Evolutionary conservation across 2,888 invertebrate genomes (phyloP), one percentile per base, ranked within the genome.

Genomic region (Phrixothrix hirtus): DNA sequence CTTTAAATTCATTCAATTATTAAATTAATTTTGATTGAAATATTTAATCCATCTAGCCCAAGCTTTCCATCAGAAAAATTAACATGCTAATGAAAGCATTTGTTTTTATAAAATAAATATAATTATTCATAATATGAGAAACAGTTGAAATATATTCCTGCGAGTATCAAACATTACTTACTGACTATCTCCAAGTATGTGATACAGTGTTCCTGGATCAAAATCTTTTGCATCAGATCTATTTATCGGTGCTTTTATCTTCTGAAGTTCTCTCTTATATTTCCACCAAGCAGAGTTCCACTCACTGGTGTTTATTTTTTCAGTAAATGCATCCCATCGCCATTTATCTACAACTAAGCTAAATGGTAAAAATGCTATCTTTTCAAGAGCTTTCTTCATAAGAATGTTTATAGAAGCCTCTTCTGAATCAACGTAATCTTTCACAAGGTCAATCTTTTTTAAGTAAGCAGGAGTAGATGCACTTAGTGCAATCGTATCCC

Each of bases 401-500:
- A 81, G 65, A 39, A 74, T 72, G 59, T 81, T 81, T 29, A 80
- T 71, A 1, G 70, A 71, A 0, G 74, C 72, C 61, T 81, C 75
- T 0, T 57, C 44, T 9, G 50, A 42, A 4, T 75, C 72, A 0
- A 70, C 69, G 10, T 74, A 74, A 13, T 73, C 70, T 36, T 74
- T 70, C 13, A 77, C 67, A 26, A 79, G 67, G 55, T 74, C 75
- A 60, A 81, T 68, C 52, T 73, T 77, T 46, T 74, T 66, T 38
- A 83, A 67, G 65, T 81, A 77, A 27, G 76, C 70, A 0, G 81
- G 82, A 6, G 79, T 77, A 6, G 78, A 76, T 29, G 82, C 73
- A 31, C 83, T 83, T n/a, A 83, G 70, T 2, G 83, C 81, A 4
- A 83, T 78, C 11, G 83, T 80, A 59, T 84, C 83, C 1, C 84